Evolutionary conservation across 2,113 vertebrate species (phyloP), one percentile per base, ranked within the genome.

Genomic region (Calcarius ornatus): DNA sequence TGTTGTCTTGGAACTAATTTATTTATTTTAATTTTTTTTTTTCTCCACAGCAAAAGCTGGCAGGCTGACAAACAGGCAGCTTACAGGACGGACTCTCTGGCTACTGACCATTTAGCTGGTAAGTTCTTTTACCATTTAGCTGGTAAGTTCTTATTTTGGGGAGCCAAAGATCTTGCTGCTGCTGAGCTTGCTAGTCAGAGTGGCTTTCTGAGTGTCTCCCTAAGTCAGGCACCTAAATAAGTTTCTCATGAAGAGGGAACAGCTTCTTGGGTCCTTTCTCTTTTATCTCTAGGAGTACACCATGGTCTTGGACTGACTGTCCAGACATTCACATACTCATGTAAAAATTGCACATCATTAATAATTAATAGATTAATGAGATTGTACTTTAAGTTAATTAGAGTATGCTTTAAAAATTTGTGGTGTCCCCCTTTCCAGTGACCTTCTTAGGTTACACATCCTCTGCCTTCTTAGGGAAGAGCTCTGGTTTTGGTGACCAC

Each of bases 71-170:
- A 95, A 98, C 98, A 95, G 98, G 96, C 98, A 97, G 98, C 98
- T 98, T 98, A 99, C 99, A 98, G 99, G 99, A 99, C 99, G 99
- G 99, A 99, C 99, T 99, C 99, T 98, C 99, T 99, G 99, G 99
- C 99, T 99, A 99, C 98, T 99, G 99, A 99, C 99, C 99, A 98
- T 99, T 99, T 99, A 98, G 99, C 99, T 99, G 99, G 99, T 99
- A 98, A 99, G 99, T 97, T 94, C 61, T 65, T 81, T 9, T 38
- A 99, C 99, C 99, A 98, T 99, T 99, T 99, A 98, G 99, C 99
- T 99, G 99, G 99, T 99, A 98, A 99, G 99, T 97, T 94, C 63
- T 69, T 81, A 10, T 43, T 91, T 84, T 68, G 61, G 35, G 22
- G 57, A 50, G 33, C 31, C 27, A 48, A 57, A 85, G 63, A 73